These are phyloP conservation scores for Distichodus sexfasciatus DNA, from an alignment of 2,797 vertebrate species.

Conservation along the genomic window DNA sequence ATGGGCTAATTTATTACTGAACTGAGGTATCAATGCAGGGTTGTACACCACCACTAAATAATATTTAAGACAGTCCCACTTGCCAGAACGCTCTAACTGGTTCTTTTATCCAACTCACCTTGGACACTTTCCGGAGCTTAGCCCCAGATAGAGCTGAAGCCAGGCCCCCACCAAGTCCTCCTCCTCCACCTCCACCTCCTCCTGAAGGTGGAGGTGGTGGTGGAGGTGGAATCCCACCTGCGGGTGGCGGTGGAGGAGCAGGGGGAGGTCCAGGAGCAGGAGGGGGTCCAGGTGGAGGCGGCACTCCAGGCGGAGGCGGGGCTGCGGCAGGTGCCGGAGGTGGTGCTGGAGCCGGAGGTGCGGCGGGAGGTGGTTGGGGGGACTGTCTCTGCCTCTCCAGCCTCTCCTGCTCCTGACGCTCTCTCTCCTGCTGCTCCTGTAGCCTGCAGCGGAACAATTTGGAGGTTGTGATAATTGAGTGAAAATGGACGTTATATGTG, in stretches of 20 bases:
- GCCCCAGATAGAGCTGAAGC: constrained; percentile 80
- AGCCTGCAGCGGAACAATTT: constrained; percentile 45
- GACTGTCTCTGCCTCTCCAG: constrained; percentile 52
- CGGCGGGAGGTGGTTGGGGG: constrained; percentile 8
- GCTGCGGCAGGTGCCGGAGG: constrained; percentile 26
- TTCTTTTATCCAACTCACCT: constrained; percentile 66
- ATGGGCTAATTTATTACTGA: too few species aligned
- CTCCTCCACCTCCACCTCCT: constrained; percentile 55
- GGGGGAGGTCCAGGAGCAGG: constrained; percentile 55
- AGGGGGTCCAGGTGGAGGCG: constrained; percentile 60
- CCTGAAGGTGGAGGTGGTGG: constrained; percentile 56
- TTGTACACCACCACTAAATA: too few species aligned
- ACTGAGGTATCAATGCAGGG: too few species aligned
- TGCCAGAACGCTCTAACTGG: too few species aligned
- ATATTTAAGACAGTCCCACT: too few species aligned
- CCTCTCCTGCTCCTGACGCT: constrained; percentile 25
- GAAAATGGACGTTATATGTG: too few species aligned
- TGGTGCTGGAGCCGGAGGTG: constrained; percentile 44
- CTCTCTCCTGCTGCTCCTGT: constrained; percentile 54
- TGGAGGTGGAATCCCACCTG: constrained; percentile 62
- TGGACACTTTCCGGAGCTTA: constrained; percentile 79
- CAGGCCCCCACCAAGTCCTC: constrained; percentile 60
- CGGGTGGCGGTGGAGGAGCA: constrained; percentile 55
- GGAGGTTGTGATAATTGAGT: background rate
- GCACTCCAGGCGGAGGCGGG: constrained; percentile 39